These are phyloP conservation scores for Drosophila orosa DNA, from an alignment of 1,140 invertebrate species.

Conservation along the genomic window DNA sequence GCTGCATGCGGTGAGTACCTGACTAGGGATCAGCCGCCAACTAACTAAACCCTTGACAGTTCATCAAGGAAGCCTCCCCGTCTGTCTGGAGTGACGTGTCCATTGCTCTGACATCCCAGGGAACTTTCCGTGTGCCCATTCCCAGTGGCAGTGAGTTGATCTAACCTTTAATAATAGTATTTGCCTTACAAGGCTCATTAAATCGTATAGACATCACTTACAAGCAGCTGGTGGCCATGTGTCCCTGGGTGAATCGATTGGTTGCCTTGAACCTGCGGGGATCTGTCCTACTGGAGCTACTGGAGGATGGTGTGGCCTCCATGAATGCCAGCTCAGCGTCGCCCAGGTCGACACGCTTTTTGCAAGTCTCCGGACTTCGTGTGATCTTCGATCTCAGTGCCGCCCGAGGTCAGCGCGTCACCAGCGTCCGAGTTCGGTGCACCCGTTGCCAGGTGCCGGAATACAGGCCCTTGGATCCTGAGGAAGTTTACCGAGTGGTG, in stretches of 20 bases:
- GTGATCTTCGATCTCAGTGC: constrained; percentile 84
- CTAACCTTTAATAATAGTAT: too few species aligned
- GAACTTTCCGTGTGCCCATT: constrained; percentile 67
- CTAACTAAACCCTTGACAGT: constrained; percentile 31
- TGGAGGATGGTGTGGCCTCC: constrained; percentile 86
- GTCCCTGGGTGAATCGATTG: constrained; percentile 91
- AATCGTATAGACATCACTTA: constrained; percentile 86
- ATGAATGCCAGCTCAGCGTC: constrained; percentile 78
- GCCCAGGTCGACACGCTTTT: constrained; percentile 83
- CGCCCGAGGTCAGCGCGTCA: constrained; percentile 86
- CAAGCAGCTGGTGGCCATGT: constrained; percentile 87
- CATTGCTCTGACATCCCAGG: constrained; percentile 63
- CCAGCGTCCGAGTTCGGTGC: constrained; percentile 86
- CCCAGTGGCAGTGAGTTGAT: constrained; percentile 55
- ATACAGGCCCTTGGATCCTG: constrained; percentile 85
- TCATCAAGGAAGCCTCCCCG: constrained; percentile 38
- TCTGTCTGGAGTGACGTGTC: constrained; percentile 61
- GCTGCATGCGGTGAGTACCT: constrained; percentile 85
- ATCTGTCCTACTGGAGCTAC: constrained; percentile 86
- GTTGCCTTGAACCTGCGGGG: constrained; percentile 88
- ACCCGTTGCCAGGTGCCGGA: constrained; percentile 87
- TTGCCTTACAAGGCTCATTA: neutral
- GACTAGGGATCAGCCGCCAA: neutral
- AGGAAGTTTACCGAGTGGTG: constrained; percentile 87
- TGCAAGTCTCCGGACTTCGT: constrained; percentile 86